Base-by-base conservation (phyloP, 2,888 invertebrate species). In the Apamea monoglypha region DNA sequence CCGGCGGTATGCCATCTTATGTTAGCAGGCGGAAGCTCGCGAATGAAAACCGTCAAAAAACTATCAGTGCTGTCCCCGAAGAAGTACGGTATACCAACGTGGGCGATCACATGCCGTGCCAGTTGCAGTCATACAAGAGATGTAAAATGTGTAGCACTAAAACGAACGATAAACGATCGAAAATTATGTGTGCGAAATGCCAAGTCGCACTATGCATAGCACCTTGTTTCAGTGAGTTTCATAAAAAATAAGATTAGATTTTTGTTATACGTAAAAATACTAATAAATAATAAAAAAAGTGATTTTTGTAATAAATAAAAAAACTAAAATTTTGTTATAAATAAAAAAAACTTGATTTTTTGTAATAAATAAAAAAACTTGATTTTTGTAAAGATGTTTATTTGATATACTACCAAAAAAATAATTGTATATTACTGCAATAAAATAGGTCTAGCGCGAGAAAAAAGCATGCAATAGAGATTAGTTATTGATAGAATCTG, bases 31-130 rank as follows among this genome's bases (percentile, higher is more conserved):
- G 70, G 76, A 83, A 77, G 69, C 79, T 74, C 78, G 74, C 67
- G 61, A 85, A 70, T 76, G 81, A 82, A 40, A 79, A 78, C 63
- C 74, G 74, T 73, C 82, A 86, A 78, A 86, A 88, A 78, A 76
- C 64, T 74, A 66, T 85, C 47, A 78, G 83, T 74, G 81, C 75
- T 82, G 84, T 89, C 47, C 83, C 89, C 63, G 81, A 83, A 69
- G 88, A 88, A 85, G 29, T 88, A 53, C 76, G 87, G 36, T 86
- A 75, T 74, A 61, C 50, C 63, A 87, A 88, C 63, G 88, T 90
- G 61, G 88, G 88, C 53, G 86, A 83, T 29, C 90, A 91, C 75
- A 83, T 87, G 82, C 82, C 84, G 36, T 68, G n/a, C 2, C 69
- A 61, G n/a, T 64, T 69, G 50, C 21, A 53, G 25, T 47, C 76